Evolutionary conservation across 2,888 invertebrate genomes (phyloP).

Genomic region (Ornithoptera priamus): DNA sequence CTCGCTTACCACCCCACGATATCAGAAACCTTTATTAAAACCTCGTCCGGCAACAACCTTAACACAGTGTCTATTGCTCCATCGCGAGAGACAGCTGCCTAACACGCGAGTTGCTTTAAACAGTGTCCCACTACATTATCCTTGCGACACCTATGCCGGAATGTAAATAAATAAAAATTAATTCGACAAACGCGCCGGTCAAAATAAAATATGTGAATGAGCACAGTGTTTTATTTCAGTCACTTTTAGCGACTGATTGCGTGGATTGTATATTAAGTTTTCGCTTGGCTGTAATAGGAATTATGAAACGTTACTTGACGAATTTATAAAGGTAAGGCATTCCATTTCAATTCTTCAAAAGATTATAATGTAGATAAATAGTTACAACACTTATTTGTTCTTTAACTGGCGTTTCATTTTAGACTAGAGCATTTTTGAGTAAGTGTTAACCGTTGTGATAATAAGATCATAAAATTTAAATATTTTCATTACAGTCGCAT

Average conservation of each 20-base stretch:
- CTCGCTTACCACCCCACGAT: slow-evolving; percentile 38
- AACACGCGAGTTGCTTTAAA: slow-evolving; percentile 20
- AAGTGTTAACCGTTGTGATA: slow-evolving; percentile 4
- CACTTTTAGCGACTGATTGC: slow-evolving; percentile 46
- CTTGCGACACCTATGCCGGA: slow-evolving; percentile 31
- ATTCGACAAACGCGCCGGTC: slow-evolving; percentile 32
- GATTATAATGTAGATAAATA: not conserved
- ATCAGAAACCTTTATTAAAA: slow-evolving; percentile 48
- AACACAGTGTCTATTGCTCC: slow-evolving; percentile 30
- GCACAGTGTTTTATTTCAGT: slow-evolving; percentile 44
- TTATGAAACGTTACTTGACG: slow-evolving; percentile 18
- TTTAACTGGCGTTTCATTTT: slow-evolving; percentile 7
- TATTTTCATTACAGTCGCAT: slow-evolving; percentile 4
- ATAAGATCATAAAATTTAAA: slow-evolving; percentile 6
- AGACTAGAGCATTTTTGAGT: not conserved
- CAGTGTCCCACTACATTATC: slow-evolving; percentile 34
- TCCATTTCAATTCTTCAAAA: slow-evolving; percentile 8
- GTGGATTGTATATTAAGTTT: slow-evolving; percentile 49
- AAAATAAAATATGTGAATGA: slow-evolving; percentile 38
- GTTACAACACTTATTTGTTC: slow-evolving; percentile 10
- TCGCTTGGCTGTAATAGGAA: slow-evolving; percentile 35
- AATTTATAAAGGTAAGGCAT: slow-evolving; percentile 26
- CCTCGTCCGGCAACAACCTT: slow-evolving; percentile 44
- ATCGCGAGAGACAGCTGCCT: slow-evolving; percentile 21
- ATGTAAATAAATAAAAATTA: slow-evolving; percentile 37